Evolutionary conservation across 2,113 vertebrate species (phyloP).

Genomic region (Otus sunia): DNA sequence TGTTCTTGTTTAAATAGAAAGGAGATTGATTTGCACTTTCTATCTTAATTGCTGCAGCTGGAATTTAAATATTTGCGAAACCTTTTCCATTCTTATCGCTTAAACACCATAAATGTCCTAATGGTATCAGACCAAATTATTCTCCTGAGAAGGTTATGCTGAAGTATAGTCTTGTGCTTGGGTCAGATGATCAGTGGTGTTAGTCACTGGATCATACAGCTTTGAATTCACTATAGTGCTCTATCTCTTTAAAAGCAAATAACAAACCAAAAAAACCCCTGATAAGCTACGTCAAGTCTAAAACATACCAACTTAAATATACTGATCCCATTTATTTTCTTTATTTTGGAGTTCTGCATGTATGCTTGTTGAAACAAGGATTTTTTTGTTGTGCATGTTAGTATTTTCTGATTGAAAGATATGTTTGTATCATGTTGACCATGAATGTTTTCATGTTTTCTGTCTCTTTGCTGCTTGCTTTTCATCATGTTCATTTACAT

Average conservation of each 20-base stretch:
- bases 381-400: not conserved
- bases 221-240: not conserved
- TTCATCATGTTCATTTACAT: conserved; percentile 28
- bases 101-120: not conserved
- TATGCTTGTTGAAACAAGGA: not conserved
- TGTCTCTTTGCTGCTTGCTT: conserved; percentile 25
- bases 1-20: not conserved
- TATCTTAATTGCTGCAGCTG: not conserved
- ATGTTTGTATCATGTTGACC: not conserved
- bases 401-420: not conserved
- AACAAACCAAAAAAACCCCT: not conserved
- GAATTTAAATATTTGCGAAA: not conserved
- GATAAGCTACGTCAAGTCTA: not conserved
- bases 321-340: not conserved
- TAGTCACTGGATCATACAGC: not conserved
- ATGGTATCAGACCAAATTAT: not conserved
- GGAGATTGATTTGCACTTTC: not conserved
- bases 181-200: not conserved
- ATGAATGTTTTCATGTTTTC: conserved; percentile 21
- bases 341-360: not conserved
- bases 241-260: not conserved
- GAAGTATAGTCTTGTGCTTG: not conserved
- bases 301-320: not conserved
- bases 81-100: not conserved
- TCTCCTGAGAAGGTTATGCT: not conserved